Evolutionary conservation across 2,797 vertebrate species (phyloP).

Genomic region (Squalus acanthias): DNA sequence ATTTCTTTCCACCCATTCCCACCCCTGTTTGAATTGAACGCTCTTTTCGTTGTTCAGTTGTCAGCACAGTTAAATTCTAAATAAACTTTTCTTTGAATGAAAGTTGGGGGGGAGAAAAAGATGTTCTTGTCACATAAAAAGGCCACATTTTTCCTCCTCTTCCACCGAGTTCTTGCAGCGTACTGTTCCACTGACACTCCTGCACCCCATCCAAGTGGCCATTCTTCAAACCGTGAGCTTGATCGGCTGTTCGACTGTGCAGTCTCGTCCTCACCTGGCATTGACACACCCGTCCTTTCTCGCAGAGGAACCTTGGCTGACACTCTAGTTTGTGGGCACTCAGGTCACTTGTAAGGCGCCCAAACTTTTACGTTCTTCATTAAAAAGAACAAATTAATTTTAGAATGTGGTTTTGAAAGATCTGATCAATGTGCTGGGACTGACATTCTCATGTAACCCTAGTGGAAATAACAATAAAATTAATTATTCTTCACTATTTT

Average conservation of each 20-base stretch:
- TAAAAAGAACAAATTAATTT: background rate
- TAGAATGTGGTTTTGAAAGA: background rate
- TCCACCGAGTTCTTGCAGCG: background rate
- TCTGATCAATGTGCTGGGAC: background rate
- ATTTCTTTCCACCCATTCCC: background rate
- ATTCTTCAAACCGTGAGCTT: background rate
- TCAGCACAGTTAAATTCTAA: background rate
- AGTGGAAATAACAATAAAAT: background rate
- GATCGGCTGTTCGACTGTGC: background rate
- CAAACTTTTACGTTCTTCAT: background rate
- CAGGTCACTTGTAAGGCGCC: background rate
- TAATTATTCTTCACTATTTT: background rate
- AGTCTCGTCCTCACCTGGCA: too few species aligned
- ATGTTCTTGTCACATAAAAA: background rate
- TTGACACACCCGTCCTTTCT: background rate
- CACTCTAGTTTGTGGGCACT: background rate
- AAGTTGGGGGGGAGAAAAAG: background rate
- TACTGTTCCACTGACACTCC: background rate
- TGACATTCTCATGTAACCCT: background rate
- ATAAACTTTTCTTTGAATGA: slow-evolving; percentile 8
- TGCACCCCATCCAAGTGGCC: background rate
- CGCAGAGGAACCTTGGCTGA: background rate
- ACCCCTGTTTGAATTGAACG: background rate
- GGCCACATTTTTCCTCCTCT: background rate
- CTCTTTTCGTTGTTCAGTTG: background rate